These are phyloP conservation scores for Catharus ustulatus DNA, from an alignment of 2,797 vertebrate genomes.

Conservation along the genomic window DNA sequence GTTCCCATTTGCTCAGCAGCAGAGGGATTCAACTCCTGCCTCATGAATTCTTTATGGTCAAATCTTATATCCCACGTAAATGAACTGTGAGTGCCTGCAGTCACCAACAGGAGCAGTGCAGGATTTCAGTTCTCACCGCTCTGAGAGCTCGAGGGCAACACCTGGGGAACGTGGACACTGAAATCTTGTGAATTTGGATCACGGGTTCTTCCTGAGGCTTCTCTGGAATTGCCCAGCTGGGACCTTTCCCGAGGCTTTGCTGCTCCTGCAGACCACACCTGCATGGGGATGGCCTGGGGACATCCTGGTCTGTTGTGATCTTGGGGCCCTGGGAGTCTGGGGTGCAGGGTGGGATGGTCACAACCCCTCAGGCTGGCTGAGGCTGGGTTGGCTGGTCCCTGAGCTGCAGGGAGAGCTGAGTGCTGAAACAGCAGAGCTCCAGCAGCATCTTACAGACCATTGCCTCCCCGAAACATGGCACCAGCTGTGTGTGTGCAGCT, in stretches of 20 bases:
- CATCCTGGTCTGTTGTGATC: background rate
- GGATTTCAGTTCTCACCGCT: background rate
- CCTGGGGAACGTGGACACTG: background rate
- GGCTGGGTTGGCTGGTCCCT: no score
- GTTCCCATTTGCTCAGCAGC: constrained; percentile 2
- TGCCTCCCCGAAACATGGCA: accelerated
- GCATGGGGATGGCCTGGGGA: background rate
- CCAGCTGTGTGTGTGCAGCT: accelerated
- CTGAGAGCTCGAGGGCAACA: background rate
- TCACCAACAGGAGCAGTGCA: accelerated
- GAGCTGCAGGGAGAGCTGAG: background rate
- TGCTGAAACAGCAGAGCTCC: background rate
- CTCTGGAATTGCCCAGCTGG: background rate
- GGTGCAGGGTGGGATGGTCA: background rate
- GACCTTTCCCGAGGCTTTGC: background rate
- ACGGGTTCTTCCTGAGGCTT: background rate
- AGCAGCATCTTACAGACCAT: background rate
- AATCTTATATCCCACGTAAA: background rate
- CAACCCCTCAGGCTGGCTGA: background rate
- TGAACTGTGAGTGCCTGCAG: background rate
- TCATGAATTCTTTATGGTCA: constrained; percentile 48
- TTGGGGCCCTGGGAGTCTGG: background rate
- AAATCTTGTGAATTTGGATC: background rate
- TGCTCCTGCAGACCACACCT: background rate
- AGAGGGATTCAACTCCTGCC: background rate